Evolutionary conservation across 1,140 invertebrate species (phyloP).

Genomic region (Drosophila triauraria): DNA sequence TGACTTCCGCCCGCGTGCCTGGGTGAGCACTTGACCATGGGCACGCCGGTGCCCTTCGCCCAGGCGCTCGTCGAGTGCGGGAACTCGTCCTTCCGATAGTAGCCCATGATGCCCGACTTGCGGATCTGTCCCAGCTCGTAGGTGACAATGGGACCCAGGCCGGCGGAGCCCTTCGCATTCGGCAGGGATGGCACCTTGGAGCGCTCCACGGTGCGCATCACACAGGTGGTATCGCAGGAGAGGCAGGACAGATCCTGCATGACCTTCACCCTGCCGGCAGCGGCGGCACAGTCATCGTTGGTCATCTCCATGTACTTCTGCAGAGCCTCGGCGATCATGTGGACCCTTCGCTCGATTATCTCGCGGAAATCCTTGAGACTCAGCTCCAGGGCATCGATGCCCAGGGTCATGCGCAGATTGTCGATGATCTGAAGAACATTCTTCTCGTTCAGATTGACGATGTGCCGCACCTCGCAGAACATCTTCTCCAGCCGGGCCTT

Average conservation of each 20-base stretch:
- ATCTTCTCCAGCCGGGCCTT: slow-evolving; percentile 88
- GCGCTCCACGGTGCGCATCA: slow-evolving; percentile 88
- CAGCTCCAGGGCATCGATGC: slow-evolving; percentile 89
- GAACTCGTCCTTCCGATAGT: slow-evolving; percentile 78
- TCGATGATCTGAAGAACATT: slow-evolving; percentile 88
- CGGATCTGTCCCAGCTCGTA: slow-evolving; percentile 88
- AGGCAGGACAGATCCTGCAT: slow-evolving; percentile 90
- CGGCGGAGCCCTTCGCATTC: slow-evolving; percentile 85
- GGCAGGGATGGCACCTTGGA: slow-evolving; percentile 85
- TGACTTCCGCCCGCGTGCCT: slow-evolving; percentile 91
- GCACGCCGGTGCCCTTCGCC: slow-evolving; percentile 37
- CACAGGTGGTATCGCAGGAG: slow-evolving; percentile 90
- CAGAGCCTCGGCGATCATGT: slow-evolving; percentile 88
- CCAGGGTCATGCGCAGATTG: slow-evolving; percentile 89
- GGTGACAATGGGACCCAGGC: slow-evolving; percentile 88
- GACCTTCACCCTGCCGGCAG: slow-evolving; percentile 88
- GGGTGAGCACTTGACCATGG: slow-evolving; percentile 87
- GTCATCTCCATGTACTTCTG: slow-evolving; percentile 85
- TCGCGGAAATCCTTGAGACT: slow-evolving; percentile 89
- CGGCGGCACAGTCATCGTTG: slow-evolving; percentile 88
- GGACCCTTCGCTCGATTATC: slow-evolving; percentile 88
- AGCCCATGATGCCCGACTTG: slow-evolving; percentile 77
- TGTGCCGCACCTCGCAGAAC: slow-evolving; percentile 88
- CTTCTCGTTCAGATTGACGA: slow-evolving; percentile 88
- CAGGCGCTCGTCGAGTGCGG: slow-evolving; percentile 66